Evolutionary conservation across 2,113 vertebrate species (phyloP).

Genomic region (Lepus americanus): DNA sequence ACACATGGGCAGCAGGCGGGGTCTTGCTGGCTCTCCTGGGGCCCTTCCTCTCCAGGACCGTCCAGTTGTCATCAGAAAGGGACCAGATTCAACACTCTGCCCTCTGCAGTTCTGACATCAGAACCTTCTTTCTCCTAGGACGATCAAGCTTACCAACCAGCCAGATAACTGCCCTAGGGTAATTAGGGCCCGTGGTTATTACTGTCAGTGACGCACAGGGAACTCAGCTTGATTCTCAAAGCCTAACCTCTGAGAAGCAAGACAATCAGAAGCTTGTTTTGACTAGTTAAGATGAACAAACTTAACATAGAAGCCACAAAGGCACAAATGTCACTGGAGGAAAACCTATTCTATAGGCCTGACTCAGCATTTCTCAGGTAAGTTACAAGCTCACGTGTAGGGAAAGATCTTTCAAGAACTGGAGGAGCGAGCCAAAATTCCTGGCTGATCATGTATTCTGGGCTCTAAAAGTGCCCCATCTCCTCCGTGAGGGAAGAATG

Average conservation of each 20-base stretch:
- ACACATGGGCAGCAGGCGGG: not conserved
- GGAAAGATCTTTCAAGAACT: not conserved
- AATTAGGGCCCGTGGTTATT: constrained; percentile 79
- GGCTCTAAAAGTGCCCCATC: not conserved
- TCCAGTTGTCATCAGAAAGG: constrained; percentile 63
- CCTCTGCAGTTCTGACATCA: constrained; percentile 71
- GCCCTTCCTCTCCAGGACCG: not conserved
- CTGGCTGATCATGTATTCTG: not conserved
- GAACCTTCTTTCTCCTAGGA: constrained; percentile 74
- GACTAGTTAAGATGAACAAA: constrained; percentile 56
- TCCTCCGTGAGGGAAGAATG: not conserved
- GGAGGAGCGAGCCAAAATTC: constrained; percentile 26
- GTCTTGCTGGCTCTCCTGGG: not conserved
- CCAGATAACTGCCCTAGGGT: constrained; percentile 73
- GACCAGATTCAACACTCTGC: constrained; percentile 60
- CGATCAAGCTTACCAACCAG: constrained; percentile 69
- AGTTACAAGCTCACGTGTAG: not conserved
- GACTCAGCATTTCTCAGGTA: not conserved
- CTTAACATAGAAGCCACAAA: constrained; percentile 54
- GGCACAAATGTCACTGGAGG: not conserved
- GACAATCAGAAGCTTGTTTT: constrained; percentile 63
- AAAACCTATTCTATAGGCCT: not conserved
- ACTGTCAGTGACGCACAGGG: constrained; percentile 60
- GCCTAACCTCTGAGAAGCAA: constrained; percentile 26
- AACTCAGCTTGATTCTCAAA: constrained; percentile 67